Evolutionary conservation across 2,113 vertebrate species (phyloP), one percentile per base, ranked within the genome.

Genomic region (Sterna hirundo): DNA sequence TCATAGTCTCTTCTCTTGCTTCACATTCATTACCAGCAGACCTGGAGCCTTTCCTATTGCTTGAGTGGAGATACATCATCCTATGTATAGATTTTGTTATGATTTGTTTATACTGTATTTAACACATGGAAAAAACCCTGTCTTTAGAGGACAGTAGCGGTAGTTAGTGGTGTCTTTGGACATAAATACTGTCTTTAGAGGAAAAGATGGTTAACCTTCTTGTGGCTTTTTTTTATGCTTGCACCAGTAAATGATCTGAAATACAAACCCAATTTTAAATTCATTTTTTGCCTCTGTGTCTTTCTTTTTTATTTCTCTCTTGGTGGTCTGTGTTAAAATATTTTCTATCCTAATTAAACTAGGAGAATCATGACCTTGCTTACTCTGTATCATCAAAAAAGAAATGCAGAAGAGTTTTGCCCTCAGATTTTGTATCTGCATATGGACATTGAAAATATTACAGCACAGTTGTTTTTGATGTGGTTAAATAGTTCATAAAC

Each of bases 161-260:
- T 88, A 93, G 42, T 94, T 96, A 90, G 94, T 93, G 94, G 91
- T 95, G 66, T 88, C 78, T 94, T 94, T 95, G 94, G 70, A 71
- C 62, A n/a, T 79, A 79, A 94, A 83, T 65, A 34, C 93, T 82
- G 51, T 87, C 49, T 76, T 91, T 91, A 94, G 86, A 94, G 87
- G 95, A 88, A 86, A 81, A 79, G 61, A 49, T 92, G 93, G 86
- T 96, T 95, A 95, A 90, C 90, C 54, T 68, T 78, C 77, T 83
- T 93, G 90, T 94, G 95, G 92, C 74, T 60, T 78, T 77, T 79
- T 82, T 72, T 80, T 68, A 36, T 54, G 44, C 32, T 89, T 84
- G 20, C n/a, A 78, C 16, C 54, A 90, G 47, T 55, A 64, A 84
- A 77, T 76, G 21, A 54, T 86, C 21, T 58, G 69, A 90, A 86